Evolutionary conservation across 2,888 invertebrate genomes (phyloP).

Genomic region (Harmothoe impar): DNA sequence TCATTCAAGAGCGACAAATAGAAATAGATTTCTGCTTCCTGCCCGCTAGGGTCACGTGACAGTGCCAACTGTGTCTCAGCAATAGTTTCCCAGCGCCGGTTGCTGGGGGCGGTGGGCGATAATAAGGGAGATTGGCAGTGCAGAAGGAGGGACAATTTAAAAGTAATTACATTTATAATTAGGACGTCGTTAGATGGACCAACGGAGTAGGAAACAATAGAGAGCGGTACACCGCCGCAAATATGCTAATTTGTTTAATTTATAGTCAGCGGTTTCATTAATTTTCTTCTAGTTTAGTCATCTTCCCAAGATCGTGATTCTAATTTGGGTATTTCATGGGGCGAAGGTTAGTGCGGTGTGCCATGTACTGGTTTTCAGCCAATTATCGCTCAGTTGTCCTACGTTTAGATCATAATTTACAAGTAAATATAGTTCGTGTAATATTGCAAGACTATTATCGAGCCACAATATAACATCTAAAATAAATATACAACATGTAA

Average conservation of each 20-base stretch:
- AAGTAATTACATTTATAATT: conserved; percentile 23
- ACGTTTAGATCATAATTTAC: too few species aligned
- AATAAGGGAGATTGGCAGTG: neutral
- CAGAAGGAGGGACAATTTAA: neutral
- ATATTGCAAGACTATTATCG: too few species aligned
- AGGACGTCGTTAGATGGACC: neutral
- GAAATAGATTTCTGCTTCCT: conserved; percentile 14
- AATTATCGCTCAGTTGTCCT: too few species aligned
- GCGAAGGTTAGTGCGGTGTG: too few species aligned
- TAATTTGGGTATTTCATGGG: neutral
- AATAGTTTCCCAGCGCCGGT: neutral
- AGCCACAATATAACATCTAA: too few species aligned
- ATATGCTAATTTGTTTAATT: conserved; percentile 7
- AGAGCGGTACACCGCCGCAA: neutral
- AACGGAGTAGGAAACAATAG: neutral
- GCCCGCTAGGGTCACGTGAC: conserved; percentile 7
- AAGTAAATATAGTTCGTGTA: too few species aligned
- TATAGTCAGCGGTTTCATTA: neutral
- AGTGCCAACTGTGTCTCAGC: neutral
- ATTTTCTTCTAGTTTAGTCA: neutral
- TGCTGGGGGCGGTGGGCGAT: neutral
- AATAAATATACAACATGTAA: too few species aligned
- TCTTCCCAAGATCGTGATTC: neutral
- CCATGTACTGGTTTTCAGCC: too few species aligned
- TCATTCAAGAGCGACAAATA: conserved; percentile 10